Evolutionary conservation across 2,113 vertebrate species (phyloP).

Genomic region (Eublepharis macularius): DNA sequence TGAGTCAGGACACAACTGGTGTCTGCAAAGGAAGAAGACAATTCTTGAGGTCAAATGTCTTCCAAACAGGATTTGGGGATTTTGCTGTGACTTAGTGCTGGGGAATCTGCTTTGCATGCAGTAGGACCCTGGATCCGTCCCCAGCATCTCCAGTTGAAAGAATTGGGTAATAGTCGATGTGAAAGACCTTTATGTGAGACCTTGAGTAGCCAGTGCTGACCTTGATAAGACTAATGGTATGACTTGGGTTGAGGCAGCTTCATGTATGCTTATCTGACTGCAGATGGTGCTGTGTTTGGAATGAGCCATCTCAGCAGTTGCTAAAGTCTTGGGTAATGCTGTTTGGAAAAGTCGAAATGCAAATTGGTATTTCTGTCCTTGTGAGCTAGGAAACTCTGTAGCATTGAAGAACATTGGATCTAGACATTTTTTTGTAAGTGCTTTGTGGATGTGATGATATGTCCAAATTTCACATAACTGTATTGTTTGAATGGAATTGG

Average conservation of each 20-base stretch:
- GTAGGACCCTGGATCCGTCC: no score
- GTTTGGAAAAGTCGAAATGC: slow-evolving; percentile 22
- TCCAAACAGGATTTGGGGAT: background rate
- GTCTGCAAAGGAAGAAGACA: background rate
- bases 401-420: slow-evolving; percentile 42
- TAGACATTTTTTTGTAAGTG: slow-evolving; percentile 38
- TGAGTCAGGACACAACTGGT: background rate
- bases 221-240: background rate
- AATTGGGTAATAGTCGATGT: no score
- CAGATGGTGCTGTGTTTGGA: slow-evolving; percentile 30
- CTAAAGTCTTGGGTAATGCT: background rate
- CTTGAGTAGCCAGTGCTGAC: no score
- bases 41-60: background rate
- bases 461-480: background rate
- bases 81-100: background rate
- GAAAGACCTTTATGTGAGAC: no score
- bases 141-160: no score
- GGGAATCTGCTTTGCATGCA: no score
- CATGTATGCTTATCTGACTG: slow-evolving; percentile 22
- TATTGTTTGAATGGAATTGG: slow-evolving; percentile 13
- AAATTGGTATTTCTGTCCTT: slow-evolving; percentile 45
- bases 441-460: background rate
- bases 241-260: background rate
- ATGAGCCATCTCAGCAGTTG: background rate
- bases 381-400: slow-evolving; percentile 16